These are phyloP conservation scores for Polyergus mexicanus DNA, from an alignment of 1,140 invertebrate genomes.

Conservation along the genomic window DNA sequence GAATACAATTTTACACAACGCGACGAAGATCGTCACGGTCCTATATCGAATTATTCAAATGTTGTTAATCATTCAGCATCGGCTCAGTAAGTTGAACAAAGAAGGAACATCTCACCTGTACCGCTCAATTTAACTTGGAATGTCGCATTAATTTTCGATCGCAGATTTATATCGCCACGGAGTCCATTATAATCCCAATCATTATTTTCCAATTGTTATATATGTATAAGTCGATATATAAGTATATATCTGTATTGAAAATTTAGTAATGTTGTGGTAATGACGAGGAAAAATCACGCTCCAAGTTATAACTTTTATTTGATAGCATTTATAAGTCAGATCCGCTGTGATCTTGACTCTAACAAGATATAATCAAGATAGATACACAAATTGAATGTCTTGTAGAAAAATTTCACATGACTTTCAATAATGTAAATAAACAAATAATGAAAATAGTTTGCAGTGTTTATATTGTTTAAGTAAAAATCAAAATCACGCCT, in stretches of 20 bases:
- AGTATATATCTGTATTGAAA: too few relatives aligned
- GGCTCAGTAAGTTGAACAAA: not conserved
- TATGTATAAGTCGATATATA: too few relatives aligned
- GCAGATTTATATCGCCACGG: not conserved
- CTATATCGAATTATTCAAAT: constrained; percentile 32
- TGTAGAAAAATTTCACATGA: not conserved
- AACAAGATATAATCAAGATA: not conserved
- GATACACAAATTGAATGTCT: not conserved
- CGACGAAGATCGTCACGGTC: not conserved
- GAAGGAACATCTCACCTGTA: constrained; percentile 7
- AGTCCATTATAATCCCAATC: not conserved
- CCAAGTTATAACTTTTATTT: too few relatives aligned
- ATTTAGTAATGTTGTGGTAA: too few relatives aligned
- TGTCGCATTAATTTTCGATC: constrained; percentile 22
- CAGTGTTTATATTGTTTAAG: not conserved
- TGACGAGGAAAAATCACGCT: not conserved
- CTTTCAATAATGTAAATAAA: not conserved
- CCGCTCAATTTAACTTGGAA: constrained; percentile 8
- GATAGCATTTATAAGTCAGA: too few relatives aligned
- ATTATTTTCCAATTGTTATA: too few relatives aligned
- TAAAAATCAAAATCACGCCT: not conserved
- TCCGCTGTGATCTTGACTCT: too few relatives aligned
- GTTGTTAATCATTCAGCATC: not conserved
- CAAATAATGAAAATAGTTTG: not conserved
- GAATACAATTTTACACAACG: constrained; percentile 30